Evolutionary conservation across 2,797 vertebrate species (phyloP).

Genomic region (Vipera ursinii): DNA sequence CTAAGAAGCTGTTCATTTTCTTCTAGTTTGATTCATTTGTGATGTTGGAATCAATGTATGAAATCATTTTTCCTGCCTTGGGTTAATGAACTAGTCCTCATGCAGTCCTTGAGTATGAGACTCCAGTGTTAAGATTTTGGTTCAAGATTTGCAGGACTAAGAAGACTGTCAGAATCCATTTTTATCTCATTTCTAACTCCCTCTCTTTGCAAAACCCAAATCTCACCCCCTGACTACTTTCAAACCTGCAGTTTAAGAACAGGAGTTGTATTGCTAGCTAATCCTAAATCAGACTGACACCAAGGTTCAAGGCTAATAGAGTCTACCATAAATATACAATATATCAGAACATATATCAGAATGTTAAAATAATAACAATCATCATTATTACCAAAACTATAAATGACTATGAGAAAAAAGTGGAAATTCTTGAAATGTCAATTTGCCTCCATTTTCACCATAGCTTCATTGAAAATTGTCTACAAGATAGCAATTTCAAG

Average conservation of each 20-base stretch:
- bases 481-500: constrained; percentile 23
- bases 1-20: background rate
- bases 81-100: background rate
- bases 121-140: background rate
- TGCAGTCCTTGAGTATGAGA: background rate
- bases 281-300: background rate
- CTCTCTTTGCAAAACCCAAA: no score
- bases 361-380: background rate
- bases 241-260: background rate
- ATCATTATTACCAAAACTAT: background rate
- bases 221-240: background rate
- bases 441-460: constrained; percentile 13
- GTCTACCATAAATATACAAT: background rate
- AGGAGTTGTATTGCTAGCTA: background rate
- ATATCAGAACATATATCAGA: background rate
- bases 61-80: background rate
- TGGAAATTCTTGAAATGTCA: constrained; percentile 2
- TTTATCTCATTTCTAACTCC: no score
- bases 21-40: background rate
- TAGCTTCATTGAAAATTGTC: constrained; percentile 8
- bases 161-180: background rate
- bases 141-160: background rate
- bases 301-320: background rate
- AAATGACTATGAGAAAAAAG: constrained; percentile 1
- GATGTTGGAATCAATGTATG: background rate